Base-by-base conservation (phyloP, 2,797 vertebrate species). In the Cyprinella venusta region DNA sequence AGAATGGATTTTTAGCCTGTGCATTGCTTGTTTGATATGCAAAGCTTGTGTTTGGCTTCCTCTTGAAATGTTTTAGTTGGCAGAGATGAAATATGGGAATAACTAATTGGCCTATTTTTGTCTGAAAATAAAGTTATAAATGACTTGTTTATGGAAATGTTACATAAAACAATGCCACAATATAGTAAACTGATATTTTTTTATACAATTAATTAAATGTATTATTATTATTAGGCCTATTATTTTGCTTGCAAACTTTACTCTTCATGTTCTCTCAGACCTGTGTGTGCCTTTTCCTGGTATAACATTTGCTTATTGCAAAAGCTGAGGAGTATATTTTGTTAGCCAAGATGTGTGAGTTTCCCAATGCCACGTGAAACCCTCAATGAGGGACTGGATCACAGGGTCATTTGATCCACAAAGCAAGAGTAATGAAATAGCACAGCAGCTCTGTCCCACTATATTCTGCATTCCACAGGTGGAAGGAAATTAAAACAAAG, bases 351-450 rank as follows among this genome's bases (percentile, higher is more conserved):
- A 82, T 68, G 50, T 82, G 81, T 24, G 38, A 82, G 38, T 82
- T 82, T 82, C 50, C 38, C 81, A 76, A 76, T 33, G 52, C 48
- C 63, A 76, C 69, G 81, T 68, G 72, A 82, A 82, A 82, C 72
- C 45, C 19, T 69, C 18, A 68, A 16, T 76, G 26, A 76, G 26
- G 52, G 50, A 69, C 72, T 82, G 50, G 64, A 76, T 82, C 72
- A 82, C 19, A 69, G n/a, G 50, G 72, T 82, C 63, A 76, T 30
- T 50, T 68, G 45, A 56, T 56, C 33, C 24, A 42, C 33, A 54
- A 36, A 56, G n/a, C 26, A 69, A 59, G 19, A 68, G 63, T 82
- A 68, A 82, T 36, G 36, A 68, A 68, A 18, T 26, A 36, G 50
- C 38, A 56, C 8, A 40, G 33, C 33, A 52, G 21, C 21, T 68